Evolutionary conservation across 1,140 invertebrate genomes (phyloP), one percentile per base, ranked within the genome.

Genomic region (Papilio machaon): DNA sequence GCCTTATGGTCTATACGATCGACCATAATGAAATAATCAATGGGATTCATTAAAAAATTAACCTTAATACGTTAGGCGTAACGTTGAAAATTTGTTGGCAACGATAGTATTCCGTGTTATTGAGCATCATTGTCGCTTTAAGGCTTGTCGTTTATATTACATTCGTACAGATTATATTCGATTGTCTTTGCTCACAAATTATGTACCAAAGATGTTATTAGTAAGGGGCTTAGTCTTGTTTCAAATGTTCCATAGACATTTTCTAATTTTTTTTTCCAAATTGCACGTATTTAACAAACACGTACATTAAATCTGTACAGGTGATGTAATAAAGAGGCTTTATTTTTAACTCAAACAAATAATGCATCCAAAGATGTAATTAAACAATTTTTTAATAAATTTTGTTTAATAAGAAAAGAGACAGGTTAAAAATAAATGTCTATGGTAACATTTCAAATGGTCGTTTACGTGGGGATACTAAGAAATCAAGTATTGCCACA

Each of bases 181-280:
- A 82, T 82, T 85, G 86, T 91, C 87, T 86, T 93, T 93, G 92
- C 91, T 94, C 92, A 94, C 92, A 94, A 93, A 90, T 88, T 88
- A 88, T 90, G 87, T 92, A 94, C 91, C 91, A 92, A 94, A 94
- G 91, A 94, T 88, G 87, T 90, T 83, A 84, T 84, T 81, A 79
- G 85, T 89, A 83, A 83, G 79, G 83, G 80, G 81, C 79, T 52
- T 64, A 30, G n/a, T 19, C 43, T 58, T 11, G 77, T 79, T 79
- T 60, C 60, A 38, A 79, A 67, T 23, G 60, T 67, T 47, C 58
- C 43, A n/a, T 46, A 67, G 15, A 47, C 47, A 46, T 23, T 47
- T 17, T 70, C 64, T 70, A 23, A 23, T 35, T 6, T 43, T 35
- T 70, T 35, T 67, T 30, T 47, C 2, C 38, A 79, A 79, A 67